Evolutionary conservation across 2,113 vertebrate species (phyloP).

Genomic region (Psilopogon haemacephalus): DNA sequence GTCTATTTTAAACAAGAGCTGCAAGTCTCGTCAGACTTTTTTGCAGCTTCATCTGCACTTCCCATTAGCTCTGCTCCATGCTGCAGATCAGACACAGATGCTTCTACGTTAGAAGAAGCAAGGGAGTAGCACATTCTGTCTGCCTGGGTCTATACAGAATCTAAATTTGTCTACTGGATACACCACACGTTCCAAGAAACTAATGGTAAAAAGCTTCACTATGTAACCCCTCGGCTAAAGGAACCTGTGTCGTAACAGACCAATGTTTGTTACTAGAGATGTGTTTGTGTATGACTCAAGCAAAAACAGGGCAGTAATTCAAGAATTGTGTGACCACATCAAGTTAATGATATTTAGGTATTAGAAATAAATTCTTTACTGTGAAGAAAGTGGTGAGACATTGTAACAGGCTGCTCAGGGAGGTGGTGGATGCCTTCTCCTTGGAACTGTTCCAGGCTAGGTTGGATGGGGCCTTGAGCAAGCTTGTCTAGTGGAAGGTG

Average conservation of each 20-base stretch:
- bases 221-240: background rate
- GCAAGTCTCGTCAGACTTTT: background rate
- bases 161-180: background rate
- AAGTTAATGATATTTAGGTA: too few species aligned
- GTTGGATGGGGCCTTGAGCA: too few species aligned
- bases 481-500: too few species aligned
- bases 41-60: background rate
- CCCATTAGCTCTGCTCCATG: background rate
- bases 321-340: background rate
- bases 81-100: background rate
- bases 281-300: background rate
- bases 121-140: background rate
- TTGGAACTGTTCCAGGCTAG: too few species aligned
- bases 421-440: too few species aligned
- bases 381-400: too few species aligned
- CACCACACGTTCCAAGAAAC: background rate
- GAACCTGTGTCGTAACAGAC: background rate
- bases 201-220: background rate
- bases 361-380: too few species aligned
- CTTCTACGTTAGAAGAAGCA: background rate
- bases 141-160: background rate
- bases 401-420: too few species aligned
- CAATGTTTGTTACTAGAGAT: background rate
- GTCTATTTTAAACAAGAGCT: constrained; percentile 21
- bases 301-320: background rate